Conservation (phyloP, 1,140 invertebrate species). For the Temnothorax curvispinosus region DNA sequence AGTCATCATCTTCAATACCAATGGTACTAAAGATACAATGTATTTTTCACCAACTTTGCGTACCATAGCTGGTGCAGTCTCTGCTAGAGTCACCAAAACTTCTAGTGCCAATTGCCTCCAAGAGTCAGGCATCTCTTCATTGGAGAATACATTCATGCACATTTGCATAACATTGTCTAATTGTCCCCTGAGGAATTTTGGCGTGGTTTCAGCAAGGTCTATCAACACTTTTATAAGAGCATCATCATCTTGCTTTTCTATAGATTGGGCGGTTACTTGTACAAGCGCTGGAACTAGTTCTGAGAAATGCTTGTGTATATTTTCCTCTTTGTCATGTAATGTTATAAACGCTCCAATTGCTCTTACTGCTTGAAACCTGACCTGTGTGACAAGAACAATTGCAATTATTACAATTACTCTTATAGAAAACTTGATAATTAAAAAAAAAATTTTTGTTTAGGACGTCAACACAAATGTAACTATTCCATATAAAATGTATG, state of each 20-base stretch:
- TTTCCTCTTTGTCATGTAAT: slow-evolving; percentile 95
- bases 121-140: slow-evolving; percentile 90
- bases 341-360: slow-evolving; percentile 96
- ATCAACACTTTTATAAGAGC: slow-evolving; percentile 95
- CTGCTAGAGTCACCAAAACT: slow-evolving; percentile 97
- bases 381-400: slow-evolving; percentile 78
- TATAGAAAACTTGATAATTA: slow-evolving; percentile 9
- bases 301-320: slow-evolving; percentile 94
- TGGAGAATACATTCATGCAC: slow-evolving; percentile 93
- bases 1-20: slow-evolving; percentile 98
- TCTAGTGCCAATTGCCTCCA: slow-evolving; percentile 97
- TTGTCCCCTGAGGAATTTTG: slow-evolving; percentile 96
- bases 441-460: slow-evolving; percentile 21
- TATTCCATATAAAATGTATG: slow-evolving; percentile 71
- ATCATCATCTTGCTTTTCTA: slow-evolving; percentile 95
- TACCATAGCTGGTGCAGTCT: slow-evolving; percentile 98
- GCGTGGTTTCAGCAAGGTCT: slow-evolving; percentile 96
- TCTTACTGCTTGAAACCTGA: slow-evolving; percentile 93
- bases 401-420: slow-evolving; percentile 7
- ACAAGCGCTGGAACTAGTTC: slow-evolving; percentile 92
- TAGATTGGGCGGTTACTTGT: slow-evolving; percentile 91
- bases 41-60: slow-evolving; percentile 95
- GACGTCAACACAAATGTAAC: not conserved
- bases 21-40: slow-evolving; percentile 91
- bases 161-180: slow-evolving; percentile 95